Conservation (phyloP, 2,797 vertebrate species). For the Setipinna tenuifilis region DNA sequence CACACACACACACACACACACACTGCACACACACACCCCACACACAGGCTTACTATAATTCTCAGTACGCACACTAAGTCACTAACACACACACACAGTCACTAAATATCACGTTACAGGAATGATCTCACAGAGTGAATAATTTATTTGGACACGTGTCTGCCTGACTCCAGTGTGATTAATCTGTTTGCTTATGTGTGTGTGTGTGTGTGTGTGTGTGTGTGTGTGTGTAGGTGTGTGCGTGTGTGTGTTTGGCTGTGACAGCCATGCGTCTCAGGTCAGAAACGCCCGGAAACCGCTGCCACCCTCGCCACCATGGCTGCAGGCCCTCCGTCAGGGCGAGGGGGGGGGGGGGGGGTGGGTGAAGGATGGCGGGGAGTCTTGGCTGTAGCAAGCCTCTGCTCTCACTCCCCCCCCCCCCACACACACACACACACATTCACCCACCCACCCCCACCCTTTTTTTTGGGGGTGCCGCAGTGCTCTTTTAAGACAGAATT, state of each 20-base stretch:
- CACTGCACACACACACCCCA: not conserved
- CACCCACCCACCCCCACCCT: not conserved
- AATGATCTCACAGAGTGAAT: constrained; percentile 12
- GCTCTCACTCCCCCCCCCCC: not conserved
- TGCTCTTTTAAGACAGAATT: constrained; percentile 5
- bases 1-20: not conserved
- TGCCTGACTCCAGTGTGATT: not conserved
- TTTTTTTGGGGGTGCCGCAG: not conserved
- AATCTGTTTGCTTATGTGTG: constrained; percentile 19
- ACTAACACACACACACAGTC: not conserved
- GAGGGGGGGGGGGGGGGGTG: not conserved
- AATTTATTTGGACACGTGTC: constrained; percentile 22
- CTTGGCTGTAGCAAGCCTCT: not conserved
- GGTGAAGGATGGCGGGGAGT: too few species aligned
- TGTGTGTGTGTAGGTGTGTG: too few species aligned
- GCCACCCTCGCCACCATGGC: not conserved
- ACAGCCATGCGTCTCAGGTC: not conserved
- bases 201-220: too few species aligned
- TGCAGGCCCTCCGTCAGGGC: not conserved
- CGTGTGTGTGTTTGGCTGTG: not conserved
- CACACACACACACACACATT: not conserved
- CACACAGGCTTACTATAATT: not conserved
- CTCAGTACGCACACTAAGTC: not conserved
- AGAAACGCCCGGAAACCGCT: not conserved
- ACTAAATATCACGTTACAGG: not conserved